Evolutionary conservation across 2,113 vertebrate species (phyloP), one percentile per base, ranked within the genome.

Genomic region (Marmota monax): DNA sequence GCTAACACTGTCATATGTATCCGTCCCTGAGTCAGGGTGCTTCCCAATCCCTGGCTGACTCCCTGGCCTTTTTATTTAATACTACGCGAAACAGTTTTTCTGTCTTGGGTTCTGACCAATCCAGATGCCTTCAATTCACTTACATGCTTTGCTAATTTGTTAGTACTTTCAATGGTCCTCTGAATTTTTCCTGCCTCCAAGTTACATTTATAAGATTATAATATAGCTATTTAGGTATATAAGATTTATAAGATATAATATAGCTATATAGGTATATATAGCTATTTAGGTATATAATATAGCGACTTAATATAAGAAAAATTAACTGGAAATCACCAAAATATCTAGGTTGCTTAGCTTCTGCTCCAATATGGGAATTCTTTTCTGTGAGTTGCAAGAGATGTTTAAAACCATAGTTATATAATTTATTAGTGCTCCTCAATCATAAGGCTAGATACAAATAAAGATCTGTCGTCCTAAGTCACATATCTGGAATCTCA

Each of bases 391-490:
- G 53, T 74, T 74, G 0, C 78, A 94, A 83, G 7, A 63, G 10
- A 45, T 37, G 53, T 84, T 84, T 56, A 18, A 77, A 61, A 39
- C 85, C 53, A 42, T 25, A 34, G 22, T 74, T 22, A 63, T 65
- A 32, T 65, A 80, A 95, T 92, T 89, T 94, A 70, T 84, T 79
- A 90, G 17, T 51, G 63, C 9, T 18, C 74, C 17, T 84, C 34
- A 76, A 63, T 42, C 69, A 84, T 74, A 61, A 29, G 34, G 1
- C 27, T 91, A 5, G 42, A 39, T 86, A 13, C 58, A 63, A 77
- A 13, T 77, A 14, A 90, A 84, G 8, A 5, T 70, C 0, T 48
- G 3, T 80, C 84, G 2, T 84, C 88, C 37, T 90, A 76, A 90
- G 79, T 42, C 17, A 53, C 17, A 4, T 13, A 61, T 13, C 42